Evolutionary conservation across 2,797 vertebrate genomes (phyloP), one percentile per base, ranked within the genome.

Genomic region (Alfaro cultratus): DNA sequence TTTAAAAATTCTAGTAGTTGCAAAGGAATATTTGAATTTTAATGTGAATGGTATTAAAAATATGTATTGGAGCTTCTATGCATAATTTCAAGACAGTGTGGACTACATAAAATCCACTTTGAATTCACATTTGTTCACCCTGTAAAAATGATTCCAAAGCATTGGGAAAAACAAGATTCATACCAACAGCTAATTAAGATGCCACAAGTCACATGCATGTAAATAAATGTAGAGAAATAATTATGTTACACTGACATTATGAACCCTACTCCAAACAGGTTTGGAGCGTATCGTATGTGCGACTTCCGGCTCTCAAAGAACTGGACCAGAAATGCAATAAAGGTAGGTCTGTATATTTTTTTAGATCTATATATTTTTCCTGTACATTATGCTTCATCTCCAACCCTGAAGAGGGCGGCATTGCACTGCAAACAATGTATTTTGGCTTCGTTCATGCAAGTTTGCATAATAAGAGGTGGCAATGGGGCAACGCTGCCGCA

Each of bases 361-460:
- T 47, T 82, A 74, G 23, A 62, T 72, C 29, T 70, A 18, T 74
- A 16, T 5, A 43, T 29, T 60, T 29, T 46, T 46, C 31, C 10
- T 47, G 7, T 29, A 29, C 53, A 12, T 21, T 49, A 12, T n/a
- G n/a, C 34, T 55, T 43, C 3, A 64, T 10, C 11, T 0, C 11
- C 41, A 57, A n/a, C 60, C 91, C 94, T 81, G 72, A 73, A 82
- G 93, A 72, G 85, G 92, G 92, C 93, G 87, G 90, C 62, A 36
- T 89, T 87, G 82, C 23, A 75, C 85, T 39, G 87, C 21, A 83
- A 86, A 89, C 9, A 0, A 90, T 3, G 0, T 67, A 10, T 31
- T 43, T 53, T 21, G 23, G 80, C 12, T 34, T 45, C n/a, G 68
- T 34, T 47, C 31, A 73, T 79, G 85, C 26, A 81, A 53, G 71